A percentile compares a stretch with the other conserved stretches of the same genome.
These are phyloP conservation scores for Pluvialis apricaria DNA, from an alignment of 2,113 vertebrate species.

Conservation along the genomic window DNA sequence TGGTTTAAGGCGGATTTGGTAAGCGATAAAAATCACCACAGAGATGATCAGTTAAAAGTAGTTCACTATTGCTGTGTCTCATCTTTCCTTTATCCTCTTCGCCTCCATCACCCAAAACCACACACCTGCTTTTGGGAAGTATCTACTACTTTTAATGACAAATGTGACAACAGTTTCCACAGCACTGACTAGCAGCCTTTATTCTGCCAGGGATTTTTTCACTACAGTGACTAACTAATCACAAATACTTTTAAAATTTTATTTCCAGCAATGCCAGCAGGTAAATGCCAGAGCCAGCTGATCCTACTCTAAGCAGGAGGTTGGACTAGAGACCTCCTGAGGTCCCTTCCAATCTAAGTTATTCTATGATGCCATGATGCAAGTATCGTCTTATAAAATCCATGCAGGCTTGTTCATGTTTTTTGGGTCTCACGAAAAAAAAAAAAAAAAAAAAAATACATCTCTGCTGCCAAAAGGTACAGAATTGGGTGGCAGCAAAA, in stretches of 20 bases:
- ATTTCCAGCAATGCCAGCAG: neutral
- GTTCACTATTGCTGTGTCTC: neutral
- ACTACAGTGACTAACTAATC: neutral
- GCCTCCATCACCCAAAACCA: neutral
- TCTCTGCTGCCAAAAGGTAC: neutral
- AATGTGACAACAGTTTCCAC: neutral
- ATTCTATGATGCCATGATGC: neutral
- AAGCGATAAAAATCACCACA: neutral
- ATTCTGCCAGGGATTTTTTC: neutral
- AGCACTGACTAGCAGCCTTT: neutral
- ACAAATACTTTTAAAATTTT: neutral
- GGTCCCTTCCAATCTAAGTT: neutral
- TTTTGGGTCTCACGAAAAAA: neutral
- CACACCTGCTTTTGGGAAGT: neutral
- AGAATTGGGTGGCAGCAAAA: neutral
- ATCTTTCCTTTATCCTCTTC: neutral
- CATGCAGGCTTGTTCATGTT: constrained; percentile 26
- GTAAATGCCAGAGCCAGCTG: neutral
- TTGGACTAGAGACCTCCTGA: neutral
- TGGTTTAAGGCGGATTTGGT: neutral
- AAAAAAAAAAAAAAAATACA: neutral
- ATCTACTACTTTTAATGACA: neutral
- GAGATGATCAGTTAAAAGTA: neutral
- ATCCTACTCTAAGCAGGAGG: neutral
- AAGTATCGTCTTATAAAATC: constrained; percentile 6